These are phyloP conservation scores for Antheraea yamamai DNA, from an alignment of 2,888 invertebrate genomes.

Conservation along the genomic window DNA sequence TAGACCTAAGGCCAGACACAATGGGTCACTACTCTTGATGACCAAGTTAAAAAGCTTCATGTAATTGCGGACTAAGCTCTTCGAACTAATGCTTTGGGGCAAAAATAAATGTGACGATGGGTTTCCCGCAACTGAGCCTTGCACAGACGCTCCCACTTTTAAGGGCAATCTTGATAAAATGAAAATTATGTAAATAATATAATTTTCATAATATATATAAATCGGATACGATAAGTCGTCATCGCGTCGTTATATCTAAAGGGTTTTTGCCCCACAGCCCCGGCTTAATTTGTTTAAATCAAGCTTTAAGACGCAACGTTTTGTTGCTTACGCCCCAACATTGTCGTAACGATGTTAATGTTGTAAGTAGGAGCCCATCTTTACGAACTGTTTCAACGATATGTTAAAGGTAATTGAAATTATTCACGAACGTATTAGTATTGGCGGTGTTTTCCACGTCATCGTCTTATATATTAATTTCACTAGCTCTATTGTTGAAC, in stretches of 20 bases:
- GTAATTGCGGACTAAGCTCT: no score
- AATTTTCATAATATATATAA: background rate
- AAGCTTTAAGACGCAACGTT: conserved; percentile 54
- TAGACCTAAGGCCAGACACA: no score
- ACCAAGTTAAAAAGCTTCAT: no score
- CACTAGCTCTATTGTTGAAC: background rate
- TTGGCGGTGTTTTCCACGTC: conserved; percentile 27
- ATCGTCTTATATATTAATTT: background rate
- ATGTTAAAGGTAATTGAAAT: conserved; percentile 33
- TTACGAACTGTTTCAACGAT: conserved; percentile 35
- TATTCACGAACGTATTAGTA: conserved; percentile 24
- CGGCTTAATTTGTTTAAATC: conserved; percentile 64
- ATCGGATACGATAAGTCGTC: conserved; percentile 6
- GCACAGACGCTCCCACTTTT: background rate
- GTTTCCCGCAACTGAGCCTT: no score
- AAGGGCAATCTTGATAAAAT: background rate
- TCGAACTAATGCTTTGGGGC: no score
- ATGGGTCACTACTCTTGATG: no score
- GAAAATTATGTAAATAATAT: background rate
- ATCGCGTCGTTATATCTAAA: conserved; percentile 32
- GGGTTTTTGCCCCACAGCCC: conserved; percentile 33
- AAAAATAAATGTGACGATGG: no score
- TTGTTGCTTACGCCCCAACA: conserved; percentile 46
- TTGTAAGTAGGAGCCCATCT: conserved; percentile 30
- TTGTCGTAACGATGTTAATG: conserved; percentile 44